These are phyloP conservation scores for Tragelaphus imberbis DNA, from an alignment of 2,113 vertebrate genomes.

Conservation along the genomic window DNA sequence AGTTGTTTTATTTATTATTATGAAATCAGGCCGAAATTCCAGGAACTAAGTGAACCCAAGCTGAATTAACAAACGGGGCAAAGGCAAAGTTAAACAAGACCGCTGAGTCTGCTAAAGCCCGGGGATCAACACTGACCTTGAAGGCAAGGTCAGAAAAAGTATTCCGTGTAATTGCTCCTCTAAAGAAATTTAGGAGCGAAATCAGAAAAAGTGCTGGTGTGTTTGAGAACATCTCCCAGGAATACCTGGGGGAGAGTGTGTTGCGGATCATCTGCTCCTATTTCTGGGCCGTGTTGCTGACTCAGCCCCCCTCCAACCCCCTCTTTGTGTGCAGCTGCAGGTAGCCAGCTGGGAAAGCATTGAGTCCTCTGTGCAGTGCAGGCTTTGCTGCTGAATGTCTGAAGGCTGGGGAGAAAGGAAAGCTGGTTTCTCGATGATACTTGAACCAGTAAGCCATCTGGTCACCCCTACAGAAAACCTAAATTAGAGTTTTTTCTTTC, in stretches of 20 bases:
- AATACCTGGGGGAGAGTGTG: neutral
- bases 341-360: neutral
- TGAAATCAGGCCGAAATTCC: conserved; percentile 17
- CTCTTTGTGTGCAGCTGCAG: neutral
- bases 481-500: neutral
- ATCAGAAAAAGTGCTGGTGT: neutral
- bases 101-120: neutral
- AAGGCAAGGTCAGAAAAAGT: neutral
- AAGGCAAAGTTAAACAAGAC: neutral
- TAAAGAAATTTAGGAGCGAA: neutral
- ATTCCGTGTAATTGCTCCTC: neutral
- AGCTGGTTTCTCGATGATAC: neutral
- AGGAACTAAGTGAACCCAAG: neutral
- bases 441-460: neutral
- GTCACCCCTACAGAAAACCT: neutral
- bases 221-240: neutral
- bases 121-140: neutral
- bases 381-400: neutral
- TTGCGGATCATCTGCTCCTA: neutral
- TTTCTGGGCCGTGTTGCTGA: rapidly evolving
- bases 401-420: neutral
- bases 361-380: neutral
- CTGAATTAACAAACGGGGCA: conserved; percentile 20
- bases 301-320: neutral
- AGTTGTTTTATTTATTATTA: conserved; percentile 14